A percentile compares a stretch with the other conserved stretches of the same genome.
Evolutionary conservation across 1,140 invertebrate genomes (phyloP).

Genomic region (Limonius californicus): DNA sequence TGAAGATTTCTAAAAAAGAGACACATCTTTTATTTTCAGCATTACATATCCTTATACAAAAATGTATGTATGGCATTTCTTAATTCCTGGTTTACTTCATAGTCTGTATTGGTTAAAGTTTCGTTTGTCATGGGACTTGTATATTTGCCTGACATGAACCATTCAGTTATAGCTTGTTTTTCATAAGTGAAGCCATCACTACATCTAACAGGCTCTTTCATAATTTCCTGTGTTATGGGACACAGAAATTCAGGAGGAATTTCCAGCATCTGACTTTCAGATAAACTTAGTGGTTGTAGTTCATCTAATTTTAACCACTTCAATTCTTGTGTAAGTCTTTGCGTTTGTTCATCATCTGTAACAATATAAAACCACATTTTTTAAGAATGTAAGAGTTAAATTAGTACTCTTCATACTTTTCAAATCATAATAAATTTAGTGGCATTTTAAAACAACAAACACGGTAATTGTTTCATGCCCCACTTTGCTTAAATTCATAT

Average conservation of each 20-base stretch:
- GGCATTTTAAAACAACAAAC: too few relatives aligned
- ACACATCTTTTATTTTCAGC: too few relatives aligned
- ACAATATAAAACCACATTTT: too few relatives aligned
- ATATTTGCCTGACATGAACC: slow-evolving; percentile 68
- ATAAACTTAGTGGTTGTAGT: slow-evolving; percentile 26
- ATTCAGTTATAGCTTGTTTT: slow-evolving; percentile 66
- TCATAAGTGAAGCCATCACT: slow-evolving; percentile 80
- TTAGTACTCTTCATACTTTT: too few relatives aligned
- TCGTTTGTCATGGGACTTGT: slow-evolving; percentile 77
- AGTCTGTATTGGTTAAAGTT: slow-evolving; percentile 53
- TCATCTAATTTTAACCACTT: slow-evolving; percentile 53
- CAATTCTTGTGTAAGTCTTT: slow-evolving; percentile 44
- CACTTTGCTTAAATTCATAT: too few relatives aligned
- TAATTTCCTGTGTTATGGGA: slow-evolving; percentile 77
- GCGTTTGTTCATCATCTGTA: slow-evolving; percentile 32
- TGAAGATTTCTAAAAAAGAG: background rate
- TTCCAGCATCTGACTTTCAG: slow-evolving; percentile 37
- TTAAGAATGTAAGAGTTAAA: too few relatives aligned
- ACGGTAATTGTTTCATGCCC: too few relatives aligned
- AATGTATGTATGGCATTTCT: slow-evolving; percentile 6
- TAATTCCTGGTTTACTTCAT: slow-evolving; percentile 55
- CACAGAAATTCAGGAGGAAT: slow-evolving; percentile 70
- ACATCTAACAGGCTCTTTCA: slow-evolving; percentile 73
- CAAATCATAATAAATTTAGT: too few relatives aligned
- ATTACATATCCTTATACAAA: background rate